Base-by-base conservation (phyloP, 2,888 invertebrate species). In the Drosophila antonietae region DNA sequence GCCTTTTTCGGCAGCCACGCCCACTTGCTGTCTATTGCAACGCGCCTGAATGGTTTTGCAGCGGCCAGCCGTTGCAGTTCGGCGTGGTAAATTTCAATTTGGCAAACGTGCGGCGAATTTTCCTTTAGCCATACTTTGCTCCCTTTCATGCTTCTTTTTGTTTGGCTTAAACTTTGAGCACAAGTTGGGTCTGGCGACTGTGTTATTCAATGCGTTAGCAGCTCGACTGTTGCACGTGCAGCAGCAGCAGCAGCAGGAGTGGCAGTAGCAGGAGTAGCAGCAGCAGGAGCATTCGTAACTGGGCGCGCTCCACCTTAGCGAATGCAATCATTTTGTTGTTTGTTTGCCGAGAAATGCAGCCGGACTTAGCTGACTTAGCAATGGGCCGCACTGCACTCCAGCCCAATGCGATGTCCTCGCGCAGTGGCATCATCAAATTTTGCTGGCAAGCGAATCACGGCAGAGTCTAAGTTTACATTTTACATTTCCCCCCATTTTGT, bases 1-100 rank as follows among this genome's bases (percentile, higher is more conserved):
- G 28, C 20, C 23, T 43, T n/a, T 33, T n/a, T 28, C 10, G 35
- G 12, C 15, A 31, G 67, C 47, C 65, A 75, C 75, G 59, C 79
- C 75, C 67, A 53, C 41, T 33, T 51, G 65, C 46, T 66, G 65
- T 66, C 68, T 68, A 56, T 75, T 67, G 75, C 37, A 59, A 23
- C 55, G 61, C 58, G 72, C 66, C 56, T 70, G 69, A 79, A 79
- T 79, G 62, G 56, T 55, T 76, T 60, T 44, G 49, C 10, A 49
- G n/a, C 62, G 66, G 56, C 41, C 57, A 51, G 68, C 49, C 49
- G 46, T 68, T 78, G 75, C 78, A 75, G 58, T 62, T 79, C 70
- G 66, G 20, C 78, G 73, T 78, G 68, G 68, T 71, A 81, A 76
- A 81, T 81, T 81, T 81, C 80, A 81, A 81, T 81, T 81, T 81